A percentile compares a stretch with the other conserved stretches of the same genome.
Evolutionary conservation across 1,140 invertebrate genomes (phyloP).

Genomic region (Aphaenogaster ashmeadi): DNA sequence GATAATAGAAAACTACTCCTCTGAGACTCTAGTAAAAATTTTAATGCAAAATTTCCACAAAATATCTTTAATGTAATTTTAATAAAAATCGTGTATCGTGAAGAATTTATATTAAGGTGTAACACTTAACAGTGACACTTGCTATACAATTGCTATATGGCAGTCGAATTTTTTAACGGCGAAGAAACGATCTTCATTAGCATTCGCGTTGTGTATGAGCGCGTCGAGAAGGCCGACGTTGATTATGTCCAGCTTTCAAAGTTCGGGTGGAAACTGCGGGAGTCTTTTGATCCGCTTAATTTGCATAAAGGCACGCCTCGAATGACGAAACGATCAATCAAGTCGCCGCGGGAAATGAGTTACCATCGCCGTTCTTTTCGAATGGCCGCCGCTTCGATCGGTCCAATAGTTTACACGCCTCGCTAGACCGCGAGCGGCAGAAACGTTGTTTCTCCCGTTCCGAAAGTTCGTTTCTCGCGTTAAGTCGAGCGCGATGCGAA

Average conservation of each 20-base stretch:
- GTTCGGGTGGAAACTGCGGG: constrained; percentile 51
- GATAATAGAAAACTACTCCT: background rate
- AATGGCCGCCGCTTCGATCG: constrained; percentile 36
- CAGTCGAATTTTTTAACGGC: background rate
- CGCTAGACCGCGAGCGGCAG: constrained; percentile 5
- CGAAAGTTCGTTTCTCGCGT: constrained; percentile 51
- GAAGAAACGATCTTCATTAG: constrained; percentile 64
- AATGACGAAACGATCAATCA: constrained; percentile 76
- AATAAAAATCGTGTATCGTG: background rate
- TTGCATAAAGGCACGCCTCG: constrained; percentile 75
- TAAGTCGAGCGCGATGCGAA: constrained; percentile 44
- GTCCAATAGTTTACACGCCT: constrained; percentile 51
- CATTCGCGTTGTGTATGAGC: constrained; percentile 61
- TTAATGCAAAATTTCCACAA: background rate
- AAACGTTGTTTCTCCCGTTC: constrained; percentile 39
- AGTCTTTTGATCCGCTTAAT: constrained; percentile 76
- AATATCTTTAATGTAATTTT: background rate
- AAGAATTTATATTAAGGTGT: background rate
- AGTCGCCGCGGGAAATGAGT: constrained; percentile 63
- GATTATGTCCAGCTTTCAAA: constrained; percentile 61
- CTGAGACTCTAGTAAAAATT: background rate
- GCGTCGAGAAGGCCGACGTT: constrained; percentile 36
- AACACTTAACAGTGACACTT: background rate
- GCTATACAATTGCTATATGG: background rate
- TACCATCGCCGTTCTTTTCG: constrained; percentile 39